These are phyloP conservation scores for Villa cingulata DNA, from an alignment of 2,888 invertebrate genomes.

Conservation along the genomic window DNA sequence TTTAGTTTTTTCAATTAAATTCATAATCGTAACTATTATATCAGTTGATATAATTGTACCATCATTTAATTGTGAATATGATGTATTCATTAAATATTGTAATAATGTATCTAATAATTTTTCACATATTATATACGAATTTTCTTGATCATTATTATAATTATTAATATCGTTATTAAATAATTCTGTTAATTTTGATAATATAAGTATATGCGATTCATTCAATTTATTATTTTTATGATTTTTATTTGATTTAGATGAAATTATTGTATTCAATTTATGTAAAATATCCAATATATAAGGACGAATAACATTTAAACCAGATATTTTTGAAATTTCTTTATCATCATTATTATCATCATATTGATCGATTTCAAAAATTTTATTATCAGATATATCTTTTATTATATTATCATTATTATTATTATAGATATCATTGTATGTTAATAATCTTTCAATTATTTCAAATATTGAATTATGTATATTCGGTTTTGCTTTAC, in stretches of 20 bases:
- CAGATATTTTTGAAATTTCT: constrained; percentile 37
- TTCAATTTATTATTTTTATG: constrained; percentile 40
- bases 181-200: constrained; percentile 63
- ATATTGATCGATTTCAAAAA: too few relatives aligned
- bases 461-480: constrained; percentile 56
- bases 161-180: constrained; percentile 46
- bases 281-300: constrained; percentile 58
- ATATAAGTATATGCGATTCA: constrained; percentile 55
- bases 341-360: constrained; percentile 32
- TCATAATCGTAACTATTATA: constrained; percentile 56
- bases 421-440: constrained; percentile 32
- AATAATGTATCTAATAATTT: constrained; percentile 53
- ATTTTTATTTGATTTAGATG: constrained; percentile 42
- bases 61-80: constrained; percentile 45
- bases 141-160: too few relatives aligned
- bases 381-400: too few relatives aligned
- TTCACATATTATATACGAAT: too few relatives aligned
- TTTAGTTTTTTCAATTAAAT: constrained; percentile 55
- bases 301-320: constrained; percentile 58
- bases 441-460: constrained; percentile 51
- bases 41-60: constrained; percentile 47
- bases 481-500: constrained; percentile 51
- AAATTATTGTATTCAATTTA: constrained; percentile 51
- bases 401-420: constrained; percentile 26
- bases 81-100: constrained; percentile 56